Base-by-base conservation (phyloP, 2,113 vertebrate genomes). In the Stegostoma tigrinum region DNA sequence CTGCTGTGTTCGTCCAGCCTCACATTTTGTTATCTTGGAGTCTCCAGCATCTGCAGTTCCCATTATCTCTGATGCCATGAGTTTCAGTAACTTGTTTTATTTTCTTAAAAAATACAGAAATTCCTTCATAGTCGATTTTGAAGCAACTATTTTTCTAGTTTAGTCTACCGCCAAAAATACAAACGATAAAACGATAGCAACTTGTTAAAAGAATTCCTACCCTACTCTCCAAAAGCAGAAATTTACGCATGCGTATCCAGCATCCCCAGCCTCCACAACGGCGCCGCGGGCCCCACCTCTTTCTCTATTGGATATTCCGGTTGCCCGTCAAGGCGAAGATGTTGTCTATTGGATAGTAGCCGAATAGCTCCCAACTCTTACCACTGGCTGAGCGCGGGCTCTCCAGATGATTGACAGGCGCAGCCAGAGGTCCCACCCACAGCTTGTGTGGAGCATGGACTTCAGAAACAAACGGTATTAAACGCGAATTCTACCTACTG, bases 361-460 rank as follows among this genome's bases (percentile, higher is more conserved):
- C 27, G 6, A 27, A 6, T 52, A 30, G 85, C 8, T 8, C 7
- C 48, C 45, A 0, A 42, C 83, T 5, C n/a, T 45, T 38, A n/a
- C 21, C 42, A 4, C 80, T 8, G 15, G 19, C n/a, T 42, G 2
- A 3, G 85, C 52, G 61, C n/a, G 5, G 55, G 6, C 7, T n/a
- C 34, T 38, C 6, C 8, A 6, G 6, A 21, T 38, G 89, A 93
- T 67, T n/a, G 89, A n/a, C 89, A 38, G 89, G n/a, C 0, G 34
- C 89, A 6, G 89, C 89, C 2, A 93, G 55, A 23, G 34, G 67
- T 24, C 68, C 67, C 94, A 23, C 94, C 94, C 94, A 70, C 94
- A 75, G 42, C 42, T 55, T 61, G 87, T 23, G 87, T 52, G 24
- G 67, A 75, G 94, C 94, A 95, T 95, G 94, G 42, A 95, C 94